Evolutionary conservation across 2,888 invertebrate species (phyloP).

Genomic region (Plutella xylostella): DNA sequence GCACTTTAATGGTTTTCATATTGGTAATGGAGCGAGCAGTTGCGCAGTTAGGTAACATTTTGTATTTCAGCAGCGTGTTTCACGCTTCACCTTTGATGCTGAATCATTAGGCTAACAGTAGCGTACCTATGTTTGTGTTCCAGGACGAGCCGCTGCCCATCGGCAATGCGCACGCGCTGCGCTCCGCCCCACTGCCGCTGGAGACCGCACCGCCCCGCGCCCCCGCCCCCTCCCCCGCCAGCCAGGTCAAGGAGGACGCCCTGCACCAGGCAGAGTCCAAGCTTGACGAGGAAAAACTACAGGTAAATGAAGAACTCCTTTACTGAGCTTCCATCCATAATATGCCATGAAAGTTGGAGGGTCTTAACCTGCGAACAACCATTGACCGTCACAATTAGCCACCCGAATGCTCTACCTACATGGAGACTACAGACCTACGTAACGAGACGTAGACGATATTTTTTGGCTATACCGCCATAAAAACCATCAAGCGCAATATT

Average conservation of each 20-base stretch:
- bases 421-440: too few species aligned
- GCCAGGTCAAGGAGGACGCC: constrained; percentile 44
- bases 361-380: too few species aligned
- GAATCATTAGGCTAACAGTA: too few species aligned
- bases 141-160: constrained; percentile 59
- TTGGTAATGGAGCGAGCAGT: constrained; percentile 44
- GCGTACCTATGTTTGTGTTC: constrained; percentile 16
- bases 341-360: too few species aligned
- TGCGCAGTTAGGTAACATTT: constrained; percentile 26
- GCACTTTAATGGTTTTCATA: constrained; percentile 43
- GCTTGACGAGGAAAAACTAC: constrained; percentile 58
- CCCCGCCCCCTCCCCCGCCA: constrained; percentile 25
- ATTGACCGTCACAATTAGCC: too few species aligned
- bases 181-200: constrained; percentile 33
- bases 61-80: constrained; percentile 24
- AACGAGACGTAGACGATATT: too few species aligned
- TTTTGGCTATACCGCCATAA: too few species aligned
- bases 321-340: too few species aligned
- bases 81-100: too few species aligned
- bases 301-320: constrained; percentile 40
- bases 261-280: constrained; percentile 58
- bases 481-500: too few species aligned
- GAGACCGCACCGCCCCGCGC: constrained; percentile 25
- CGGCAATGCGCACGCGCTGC: constrained; percentile 56
- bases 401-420: too few species aligned